Base-by-base conservation (phyloP, 2,888 invertebrate genomes). In the Silvanus unidentatus region DNA sequence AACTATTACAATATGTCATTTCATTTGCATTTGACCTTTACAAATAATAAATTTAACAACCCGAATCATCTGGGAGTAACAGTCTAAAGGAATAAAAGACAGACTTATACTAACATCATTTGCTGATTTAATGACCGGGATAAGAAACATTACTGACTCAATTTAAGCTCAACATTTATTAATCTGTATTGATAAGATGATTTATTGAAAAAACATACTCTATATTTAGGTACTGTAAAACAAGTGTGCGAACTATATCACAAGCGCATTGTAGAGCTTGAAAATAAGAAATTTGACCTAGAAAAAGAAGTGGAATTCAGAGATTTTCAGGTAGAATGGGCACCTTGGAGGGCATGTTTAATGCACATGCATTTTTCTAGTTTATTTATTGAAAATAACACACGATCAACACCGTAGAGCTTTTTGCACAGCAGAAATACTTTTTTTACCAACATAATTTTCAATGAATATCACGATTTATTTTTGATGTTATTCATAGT, bases 221-320 rank as follows among this genome's bases (percentile, higher is more conserved):
- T 50, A 43, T 42, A 45, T 68, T 54, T 70, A 70, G 71, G 59
- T 46, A 62, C 54, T 52, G 48, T 66, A 59, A 72, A 68, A 63
- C 60, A 65, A 62, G 63, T 68, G 57, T 67, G 68, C 62, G 64
- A 70, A 77, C 81, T 81, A 71, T 89, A 91, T 78, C 84, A 93
- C 77, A 81, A 83, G 70, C 85, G 87, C 77, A 86, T 92, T 75
- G 75, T 72, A 72, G 77, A 78, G 68, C 81, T 93, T 73, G 92
- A 94, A 77, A 85, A 86, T 73, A 82, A 88, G 78, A 97, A 97
- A 82, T 97, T 92, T 82, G 98, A 99, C 82, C 85, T 94, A 80
- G 98, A 99, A 80, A 83, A 86, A 78, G 91, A 91, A 78, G 94
- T 96, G 76, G 84, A 90, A 77, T 87, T 86, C 79, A 96, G 90